Evolutionary conservation across 2,113 vertebrate species (phyloP).

Genomic region (Hymenochirus boettgeri): DNA sequence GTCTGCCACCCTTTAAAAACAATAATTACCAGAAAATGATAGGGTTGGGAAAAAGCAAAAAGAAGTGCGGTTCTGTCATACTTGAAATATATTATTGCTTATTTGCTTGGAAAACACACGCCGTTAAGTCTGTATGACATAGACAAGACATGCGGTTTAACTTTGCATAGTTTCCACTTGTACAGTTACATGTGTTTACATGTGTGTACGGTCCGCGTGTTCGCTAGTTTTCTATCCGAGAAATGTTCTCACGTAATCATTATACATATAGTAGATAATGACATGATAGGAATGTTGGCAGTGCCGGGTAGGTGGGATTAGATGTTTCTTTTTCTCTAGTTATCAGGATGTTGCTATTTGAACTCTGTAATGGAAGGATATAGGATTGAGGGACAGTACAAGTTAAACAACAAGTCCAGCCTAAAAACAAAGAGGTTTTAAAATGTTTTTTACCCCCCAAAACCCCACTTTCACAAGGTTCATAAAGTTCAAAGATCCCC

Average conservation of each 20-base stretch:
- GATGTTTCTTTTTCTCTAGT: no score
- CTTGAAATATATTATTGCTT: conserved; percentile 39
- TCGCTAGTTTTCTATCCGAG: background rate
- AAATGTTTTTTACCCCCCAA: no score
- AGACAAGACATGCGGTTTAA: conserved; percentile 28
- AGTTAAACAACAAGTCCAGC: no score
- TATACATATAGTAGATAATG: no score
- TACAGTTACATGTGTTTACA: background rate
- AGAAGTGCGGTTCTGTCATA: conserved; percentile 35
- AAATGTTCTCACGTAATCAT: background rate
- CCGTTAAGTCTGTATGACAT: conserved; percentile 10
- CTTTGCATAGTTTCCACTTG: conserved; percentile 29
- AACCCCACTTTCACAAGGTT: no score
- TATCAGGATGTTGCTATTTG: no score
- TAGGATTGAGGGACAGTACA: no score
- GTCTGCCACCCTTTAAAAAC: conserved; percentile 38
- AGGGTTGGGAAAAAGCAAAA: conserved; percentile 22
- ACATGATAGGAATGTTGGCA: no score
- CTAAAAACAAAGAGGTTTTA: no score
- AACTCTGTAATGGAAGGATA: no score
- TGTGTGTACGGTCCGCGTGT: background rate
- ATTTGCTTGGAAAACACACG: conserved; percentile 25
- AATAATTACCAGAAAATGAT: conserved; percentile 40
- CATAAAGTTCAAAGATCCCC: no score
- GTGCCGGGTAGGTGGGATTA: no score